Conservation (phyloP, 2,797 vertebrate genomes). For the Lagorchestes hirsutus region DNA sequence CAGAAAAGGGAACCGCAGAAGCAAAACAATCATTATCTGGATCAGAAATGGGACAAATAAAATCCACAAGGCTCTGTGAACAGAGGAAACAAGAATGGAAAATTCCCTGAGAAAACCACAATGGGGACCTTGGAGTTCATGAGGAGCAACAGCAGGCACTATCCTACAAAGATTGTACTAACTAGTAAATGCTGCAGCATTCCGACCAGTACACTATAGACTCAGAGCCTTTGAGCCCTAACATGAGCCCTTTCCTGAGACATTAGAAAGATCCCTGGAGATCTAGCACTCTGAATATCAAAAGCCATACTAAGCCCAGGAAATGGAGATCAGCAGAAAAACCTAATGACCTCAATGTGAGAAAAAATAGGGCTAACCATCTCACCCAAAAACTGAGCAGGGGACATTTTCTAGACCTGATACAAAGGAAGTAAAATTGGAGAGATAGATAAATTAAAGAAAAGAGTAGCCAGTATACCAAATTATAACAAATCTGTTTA, state of each 20-base stretch:
- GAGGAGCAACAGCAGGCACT: not conserved
- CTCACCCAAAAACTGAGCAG: not conserved
- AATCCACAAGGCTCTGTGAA: not conserved
- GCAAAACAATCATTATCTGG: not conserved
- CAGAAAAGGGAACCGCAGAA: not conserved
- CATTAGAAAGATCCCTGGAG: not conserved
- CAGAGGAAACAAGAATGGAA: not conserved
- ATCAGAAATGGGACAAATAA: not conserved
- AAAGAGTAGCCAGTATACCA: not conserved
- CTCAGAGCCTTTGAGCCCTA: not conserved
- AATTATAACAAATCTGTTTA: not conserved
- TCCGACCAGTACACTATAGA: not conserved
- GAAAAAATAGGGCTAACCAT: not conserved
- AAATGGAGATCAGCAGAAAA: not conserved
- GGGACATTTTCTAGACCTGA: not conserved
- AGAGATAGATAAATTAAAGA: not conserved
- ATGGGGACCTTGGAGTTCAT: not conserved
- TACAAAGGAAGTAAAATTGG: not conserved
- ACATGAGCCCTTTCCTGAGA: not conserved
- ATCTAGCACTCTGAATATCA: not conserved
- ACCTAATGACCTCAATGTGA: not conserved
- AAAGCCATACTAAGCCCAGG: not conserved
- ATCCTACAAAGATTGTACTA: not conserved
- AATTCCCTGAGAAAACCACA: not conserved
- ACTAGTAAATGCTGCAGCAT: not conserved